Conservation (phyloP, 2,113 vertebrate species). For the Corythornis madagascariensis region DNA sequence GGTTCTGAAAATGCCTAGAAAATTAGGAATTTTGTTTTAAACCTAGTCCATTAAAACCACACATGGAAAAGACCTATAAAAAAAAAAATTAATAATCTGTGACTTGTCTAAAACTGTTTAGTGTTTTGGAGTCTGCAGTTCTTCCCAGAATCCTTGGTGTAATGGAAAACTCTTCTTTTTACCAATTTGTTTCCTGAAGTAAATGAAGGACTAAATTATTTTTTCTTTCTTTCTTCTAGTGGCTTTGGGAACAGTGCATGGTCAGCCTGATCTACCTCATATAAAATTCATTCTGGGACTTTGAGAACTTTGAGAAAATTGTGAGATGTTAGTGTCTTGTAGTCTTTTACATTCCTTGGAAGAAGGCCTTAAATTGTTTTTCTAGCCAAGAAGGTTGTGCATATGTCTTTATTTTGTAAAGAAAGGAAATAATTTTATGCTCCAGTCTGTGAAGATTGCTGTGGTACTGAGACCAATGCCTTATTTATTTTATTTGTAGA, state of each 20-base stretch:
- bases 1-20: background rate
- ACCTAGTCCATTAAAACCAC: background rate
- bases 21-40: background rate
- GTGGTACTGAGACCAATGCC: background rate
- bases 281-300: background rate
- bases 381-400: background rate
- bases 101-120: background rate
- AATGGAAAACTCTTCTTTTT: background rate
- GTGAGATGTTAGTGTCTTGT: background rate
- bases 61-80: background rate
- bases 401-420: background rate
- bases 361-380: background rate
- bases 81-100: background rate
- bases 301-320: background rate
- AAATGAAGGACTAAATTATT: background rate
- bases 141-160: background rate
- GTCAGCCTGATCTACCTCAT: background rate
- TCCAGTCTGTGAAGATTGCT: background rate
- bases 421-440: background rate
- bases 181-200: background rate
- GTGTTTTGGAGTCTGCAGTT: background rate
- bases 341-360: background rate
- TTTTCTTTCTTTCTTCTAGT: background rate
- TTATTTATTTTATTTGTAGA: background rate
- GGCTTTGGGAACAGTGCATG: background rate